phyloP scores from a whole-genome alignment of 2,888 invertebrate species.

The Horisme vitalbata region DNA sequence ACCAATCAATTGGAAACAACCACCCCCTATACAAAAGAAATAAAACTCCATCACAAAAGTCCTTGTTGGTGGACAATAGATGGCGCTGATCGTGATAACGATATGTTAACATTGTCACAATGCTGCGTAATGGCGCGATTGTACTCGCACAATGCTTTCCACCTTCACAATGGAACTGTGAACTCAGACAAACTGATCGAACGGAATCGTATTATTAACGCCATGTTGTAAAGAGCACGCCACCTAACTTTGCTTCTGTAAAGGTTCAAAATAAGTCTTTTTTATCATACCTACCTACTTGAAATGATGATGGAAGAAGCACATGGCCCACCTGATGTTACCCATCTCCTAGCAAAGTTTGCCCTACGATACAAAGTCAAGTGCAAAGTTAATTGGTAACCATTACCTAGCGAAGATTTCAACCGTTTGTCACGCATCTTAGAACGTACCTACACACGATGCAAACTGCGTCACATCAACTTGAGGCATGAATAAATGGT shows the following conservation, averaged over 20 bases:
- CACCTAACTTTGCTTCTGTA: constrained; percentile 5
- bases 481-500: no score
- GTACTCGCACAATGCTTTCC: constrained; percentile 79
- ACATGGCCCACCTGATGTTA: no score
- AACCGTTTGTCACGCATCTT: no score
- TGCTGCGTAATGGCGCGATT: constrained; percentile 79
- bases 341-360: no score
- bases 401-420: no score
- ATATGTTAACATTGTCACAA: constrained; percentile 82
- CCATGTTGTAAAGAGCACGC: constrained; percentile 21
- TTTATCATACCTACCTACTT: no score
- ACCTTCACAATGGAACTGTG: constrained; percentile 73
- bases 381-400: no score
- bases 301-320: no score
- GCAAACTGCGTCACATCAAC: no score
- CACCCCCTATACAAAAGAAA: constrained; percentile 46
- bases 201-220: constrained; percentile 42
- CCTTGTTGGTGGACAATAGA: constrained; percentile 73
- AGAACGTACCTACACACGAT: no score
- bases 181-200: constrained; percentile 65
- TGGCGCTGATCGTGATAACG: constrained; percentile 81
- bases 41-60: constrained; percentile 59
- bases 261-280: not conserved
- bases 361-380: no score
- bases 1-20: constrained; percentile 43